A percentile compares a stretch with the other conserved stretches of the same genome.
These are phyloP conservation scores for Epinephelus lanceolatus DNA, from an alignment of 2,113 vertebrate genomes.

Conservation along the genomic window DNA sequence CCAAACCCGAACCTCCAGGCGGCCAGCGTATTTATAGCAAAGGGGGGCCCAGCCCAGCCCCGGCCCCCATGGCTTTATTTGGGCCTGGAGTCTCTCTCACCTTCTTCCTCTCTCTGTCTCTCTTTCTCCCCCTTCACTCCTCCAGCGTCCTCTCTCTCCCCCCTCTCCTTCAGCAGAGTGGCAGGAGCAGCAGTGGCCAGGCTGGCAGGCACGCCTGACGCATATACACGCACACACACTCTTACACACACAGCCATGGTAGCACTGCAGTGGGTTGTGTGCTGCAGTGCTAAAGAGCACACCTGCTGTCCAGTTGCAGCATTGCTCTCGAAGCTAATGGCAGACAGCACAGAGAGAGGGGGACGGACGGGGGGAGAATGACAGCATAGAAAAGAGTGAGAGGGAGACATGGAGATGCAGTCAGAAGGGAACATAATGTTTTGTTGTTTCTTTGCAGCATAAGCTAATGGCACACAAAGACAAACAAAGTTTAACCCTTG, in stretches of 20 bases:
- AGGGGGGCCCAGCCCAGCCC: constrained; percentile 66
- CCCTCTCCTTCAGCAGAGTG: constrained; percentile 67
- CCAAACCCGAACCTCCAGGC: constrained; percentile 87
- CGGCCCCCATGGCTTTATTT: constrained; percentile 90
- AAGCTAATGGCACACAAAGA: too few relatives aligned
- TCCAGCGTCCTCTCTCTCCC: constrained; percentile 36
- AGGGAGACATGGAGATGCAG: background rate
- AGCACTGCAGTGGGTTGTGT: constrained; percentile 74
- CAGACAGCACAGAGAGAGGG: background rate
- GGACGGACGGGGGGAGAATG: background rate
- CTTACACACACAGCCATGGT: constrained; percentile 45
- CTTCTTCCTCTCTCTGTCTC: constrained; percentile 20
- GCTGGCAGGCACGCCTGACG: constrained; percentile 56
- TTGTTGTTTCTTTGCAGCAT: background rate
- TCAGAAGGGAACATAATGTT: background rate
- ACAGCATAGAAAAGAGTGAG: background rate
- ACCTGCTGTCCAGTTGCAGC: constrained; percentile 76
- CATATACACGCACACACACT: constrained; percentile 32
- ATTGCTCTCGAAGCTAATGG: constrained; percentile 58
- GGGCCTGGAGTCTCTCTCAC: constrained; percentile 76
- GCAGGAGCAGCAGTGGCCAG: constrained; percentile 78
- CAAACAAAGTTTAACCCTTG: background rate
- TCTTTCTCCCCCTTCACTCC: constrained; percentile 24
- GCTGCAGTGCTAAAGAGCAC: constrained; percentile 82
- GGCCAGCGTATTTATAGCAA: constrained; percentile 88